Conservation (phyloP, 2,888 invertebrate species). For the Tanypteryx hageni region DNA sequence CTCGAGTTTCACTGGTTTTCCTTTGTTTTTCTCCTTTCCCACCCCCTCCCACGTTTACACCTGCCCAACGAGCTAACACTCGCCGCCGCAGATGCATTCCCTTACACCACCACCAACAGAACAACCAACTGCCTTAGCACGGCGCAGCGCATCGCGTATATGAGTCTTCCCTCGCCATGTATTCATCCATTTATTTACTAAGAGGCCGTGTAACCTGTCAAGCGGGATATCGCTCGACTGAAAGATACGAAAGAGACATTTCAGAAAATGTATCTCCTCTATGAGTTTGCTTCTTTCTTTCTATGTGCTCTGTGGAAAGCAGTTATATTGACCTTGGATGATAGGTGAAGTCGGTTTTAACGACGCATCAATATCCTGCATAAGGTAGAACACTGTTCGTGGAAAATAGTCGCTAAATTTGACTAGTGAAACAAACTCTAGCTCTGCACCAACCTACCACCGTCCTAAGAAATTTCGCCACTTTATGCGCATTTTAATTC, state of each 20-base stretch:
- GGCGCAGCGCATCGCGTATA: not conserved
- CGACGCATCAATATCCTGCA: no score
- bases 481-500: no score
- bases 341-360: not conserved
- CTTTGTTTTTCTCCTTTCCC: not conserved
- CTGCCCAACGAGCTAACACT: not conserved
- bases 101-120: not conserved
- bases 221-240: not conserved
- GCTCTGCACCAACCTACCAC: no score
- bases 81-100: not conserved
- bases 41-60: slow-evolving; percentile 4
- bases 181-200: slow-evolving; percentile 32
- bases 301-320: not conserved
- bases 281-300: not conserved
- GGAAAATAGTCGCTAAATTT: no score
- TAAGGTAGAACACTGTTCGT: no score
- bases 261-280: slow-evolving; percentile 16
- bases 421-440: no score
- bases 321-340: not conserved
- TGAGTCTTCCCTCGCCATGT: not conserved
- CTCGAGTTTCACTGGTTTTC: slow-evolving; percentile 28
- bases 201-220: slow-evolving; percentile 24
- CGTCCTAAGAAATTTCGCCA: no score
- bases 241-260: slow-evolving; percentile 21
- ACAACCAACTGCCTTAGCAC: not conserved